phyloP scores from a whole-genome alignment of 2,888 invertebrate species.

The Andrena flavipes region DNA sequence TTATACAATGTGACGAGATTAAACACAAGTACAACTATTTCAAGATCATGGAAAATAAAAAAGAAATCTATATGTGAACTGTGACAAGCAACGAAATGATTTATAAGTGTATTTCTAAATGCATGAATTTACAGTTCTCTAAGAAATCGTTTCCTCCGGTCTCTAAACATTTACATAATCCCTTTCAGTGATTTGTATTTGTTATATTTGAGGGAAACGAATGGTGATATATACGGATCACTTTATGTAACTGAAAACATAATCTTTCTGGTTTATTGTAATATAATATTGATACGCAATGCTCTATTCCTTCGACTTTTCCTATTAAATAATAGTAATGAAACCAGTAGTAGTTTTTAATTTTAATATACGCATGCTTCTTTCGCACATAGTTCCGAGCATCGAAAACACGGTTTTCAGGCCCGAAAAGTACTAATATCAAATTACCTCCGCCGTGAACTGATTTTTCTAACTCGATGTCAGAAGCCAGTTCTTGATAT shows the following conservation, averaged over 20 bases:
- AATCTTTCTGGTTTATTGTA: slow-evolving; percentile 1
- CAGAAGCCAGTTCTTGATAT: slow-evolving; percentile 86
- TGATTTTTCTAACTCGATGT: slow-evolving; percentile 81
- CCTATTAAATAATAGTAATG: slow-evolving; percentile 11
- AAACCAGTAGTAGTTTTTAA: slow-evolving; percentile 22
- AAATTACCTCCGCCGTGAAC: slow-evolving; percentile 80
- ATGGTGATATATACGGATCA: not conserved
- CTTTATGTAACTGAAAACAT: not conserved
- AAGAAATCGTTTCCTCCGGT: not conserved
- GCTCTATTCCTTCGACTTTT: slow-evolving; percentile 3
- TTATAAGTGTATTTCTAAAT: too few relatives aligned
- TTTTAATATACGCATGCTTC: slow-evolving; percentile 60
- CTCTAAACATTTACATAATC: not conserved
- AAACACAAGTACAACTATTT: not conserved
- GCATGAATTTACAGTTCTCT: not conserved
- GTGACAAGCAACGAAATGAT: not conserved
- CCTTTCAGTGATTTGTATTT: not conserved
- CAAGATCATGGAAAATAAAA: slow-evolving; percentile 2
- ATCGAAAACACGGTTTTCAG: slow-evolving; percentile 32
- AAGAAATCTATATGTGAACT: not conserved
- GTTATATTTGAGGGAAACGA: slow-evolving; percentile 9
- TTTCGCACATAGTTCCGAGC: slow-evolving; percentile 19
- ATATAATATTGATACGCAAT: slow-evolving; percentile 3
- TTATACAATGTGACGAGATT: slow-evolving; percentile 1
- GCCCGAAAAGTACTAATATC: slow-evolving; percentile 36